These are phyloP conservation scores for Danionella cerebrum DNA, from an alignment of 2,113 vertebrate species.

Conservation along the genomic window DNA sequence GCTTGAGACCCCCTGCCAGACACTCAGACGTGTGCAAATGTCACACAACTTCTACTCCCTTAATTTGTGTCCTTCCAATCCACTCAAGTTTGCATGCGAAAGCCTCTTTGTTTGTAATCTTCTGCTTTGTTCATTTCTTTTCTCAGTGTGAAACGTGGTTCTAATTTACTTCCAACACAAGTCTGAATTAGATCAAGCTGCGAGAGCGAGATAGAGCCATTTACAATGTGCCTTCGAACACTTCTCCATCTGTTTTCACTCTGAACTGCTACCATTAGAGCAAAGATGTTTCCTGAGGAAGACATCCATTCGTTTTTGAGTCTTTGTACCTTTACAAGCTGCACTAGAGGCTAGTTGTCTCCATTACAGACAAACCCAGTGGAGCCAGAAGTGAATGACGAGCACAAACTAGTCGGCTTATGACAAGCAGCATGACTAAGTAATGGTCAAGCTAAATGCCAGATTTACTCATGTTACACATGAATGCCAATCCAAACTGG, in stretches of 20 bases:
- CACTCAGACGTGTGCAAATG: not conserved
- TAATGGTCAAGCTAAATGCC: too few relatives aligned
- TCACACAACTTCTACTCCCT: conserved; percentile 26
- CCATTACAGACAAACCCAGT: conserved; percentile 9
- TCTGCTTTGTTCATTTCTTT: conserved; percentile 2
- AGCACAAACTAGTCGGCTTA: not conserved
- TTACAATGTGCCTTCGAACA: not conserved
- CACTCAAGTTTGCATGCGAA: not conserved
- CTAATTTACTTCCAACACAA: conserved; percentile 27
- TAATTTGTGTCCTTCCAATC: too few relatives aligned
- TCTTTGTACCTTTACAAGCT: conserved; percentile 2
- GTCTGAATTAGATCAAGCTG: conserved; percentile 9
- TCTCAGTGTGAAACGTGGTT: conserved; percentile 10
- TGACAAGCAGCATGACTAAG: not conserved
- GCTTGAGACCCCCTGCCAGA: conserved; percentile 14
- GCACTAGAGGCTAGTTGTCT: conserved; percentile 7
- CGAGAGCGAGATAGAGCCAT: not conserved
- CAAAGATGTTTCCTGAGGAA: conserved; percentile 19
- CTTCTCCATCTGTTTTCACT: conserved; percentile 10
- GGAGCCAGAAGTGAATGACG: not conserved
- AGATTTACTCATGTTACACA: too few relatives aligned
- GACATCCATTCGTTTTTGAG: not conserved
- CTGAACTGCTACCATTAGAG: conserved; percentile 16
- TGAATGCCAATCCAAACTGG: too few relatives aligned
- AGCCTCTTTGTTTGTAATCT: conserved; percentile 12